These are phyloP conservation scores for Philopotamus ludificatus DNA, from an alignment of 1,140 invertebrate genomes.

Conservation along the genomic window DNA sequence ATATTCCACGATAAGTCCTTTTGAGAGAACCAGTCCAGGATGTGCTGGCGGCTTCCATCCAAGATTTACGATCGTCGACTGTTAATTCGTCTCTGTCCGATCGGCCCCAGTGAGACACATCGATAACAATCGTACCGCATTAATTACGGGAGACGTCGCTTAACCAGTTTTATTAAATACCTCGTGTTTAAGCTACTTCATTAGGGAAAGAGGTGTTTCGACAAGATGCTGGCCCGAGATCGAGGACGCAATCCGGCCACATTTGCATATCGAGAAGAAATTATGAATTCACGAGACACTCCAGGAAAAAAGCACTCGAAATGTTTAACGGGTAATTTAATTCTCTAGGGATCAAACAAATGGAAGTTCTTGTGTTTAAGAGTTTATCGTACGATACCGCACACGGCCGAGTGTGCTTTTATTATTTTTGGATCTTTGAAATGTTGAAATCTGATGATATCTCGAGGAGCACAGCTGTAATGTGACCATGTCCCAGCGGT, in stretches of 20 bases:
- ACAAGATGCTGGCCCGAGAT: not conserved
- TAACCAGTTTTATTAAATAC: slow-evolving; percentile 6
- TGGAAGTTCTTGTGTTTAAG: no score
- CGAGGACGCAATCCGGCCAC: not conserved
- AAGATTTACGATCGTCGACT: not conserved
- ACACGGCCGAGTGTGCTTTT: no score
- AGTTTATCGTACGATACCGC: no score
- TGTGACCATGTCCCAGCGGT: not conserved
- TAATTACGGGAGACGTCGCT: slow-evolving; percentile 15
- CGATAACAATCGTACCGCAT: slow-evolving; percentile 26
- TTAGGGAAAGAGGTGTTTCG: not conserved
- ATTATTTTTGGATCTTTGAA: no score
- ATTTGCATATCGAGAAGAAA: not conserved
- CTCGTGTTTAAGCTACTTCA: not conserved
- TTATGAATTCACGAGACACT: not conserved
- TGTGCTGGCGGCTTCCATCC: slow-evolving; percentile 9
- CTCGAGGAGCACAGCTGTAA: not conserved
- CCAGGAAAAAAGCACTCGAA: no score
- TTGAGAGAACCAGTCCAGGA: slow-evolving; percentile 8
- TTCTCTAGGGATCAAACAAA: no score
- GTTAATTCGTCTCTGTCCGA: slow-evolving; percentile 21
- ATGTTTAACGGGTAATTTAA: no score
- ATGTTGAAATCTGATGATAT: no score
- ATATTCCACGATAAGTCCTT: slow-evolving; percentile 16
- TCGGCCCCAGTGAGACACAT: not conserved